Base-by-base conservation (phyloP, 1,140 invertebrate genomes). In the Arctopsyche grandis region DNA sequence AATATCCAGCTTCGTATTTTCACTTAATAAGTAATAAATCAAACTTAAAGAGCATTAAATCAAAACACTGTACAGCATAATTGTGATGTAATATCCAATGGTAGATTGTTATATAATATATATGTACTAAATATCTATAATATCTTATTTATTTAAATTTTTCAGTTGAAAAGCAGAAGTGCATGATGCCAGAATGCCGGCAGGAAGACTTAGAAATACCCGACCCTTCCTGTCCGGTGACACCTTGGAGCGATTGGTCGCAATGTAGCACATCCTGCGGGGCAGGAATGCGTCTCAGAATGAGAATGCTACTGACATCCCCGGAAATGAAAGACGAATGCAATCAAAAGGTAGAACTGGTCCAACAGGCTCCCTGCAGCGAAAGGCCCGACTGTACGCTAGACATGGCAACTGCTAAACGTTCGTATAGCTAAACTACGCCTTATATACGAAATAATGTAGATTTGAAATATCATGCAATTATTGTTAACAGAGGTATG, bases 211-310 rank as follows among this genome's bases (percentile, higher is more conserved):
- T 86, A n/a, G 91, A 93, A 80, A 71, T 88, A 0, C 83, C 86
- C 0, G 91, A 92, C 86, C 89, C 91, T 0, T 85, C 87, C 76
- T 94, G 93, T 83, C 88, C 91, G 52, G 91, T 94, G 16, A 92
- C 93, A 0, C 83, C 90, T 0, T 98, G 96, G 96, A 91, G 90
- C 0, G 84, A 89, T 0, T 97, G 95, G 95, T 93, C 93, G 9
- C 87, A 91, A 9, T 98, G 96, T 84, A 93, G 92, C 10, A 90
- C 91, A 0, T 91, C 91, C 0, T 98, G 96, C 85, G 95, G 96
- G 0, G 91, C 91, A 29, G 94, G 94, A 0, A 87, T 92, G 5
- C 90, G 91, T 83, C 89, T 93, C 81, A 90, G 96, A 74, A 94
- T 92, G 14, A 89, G 95, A 12, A 85, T 94, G 70, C 83, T 94